A percentile compares a stretch with the other conserved stretches of the same genome.
Evolutionary conservation across 1,140 invertebrate species (phyloP).

Genomic region (Drosophila truncata): DNA sequence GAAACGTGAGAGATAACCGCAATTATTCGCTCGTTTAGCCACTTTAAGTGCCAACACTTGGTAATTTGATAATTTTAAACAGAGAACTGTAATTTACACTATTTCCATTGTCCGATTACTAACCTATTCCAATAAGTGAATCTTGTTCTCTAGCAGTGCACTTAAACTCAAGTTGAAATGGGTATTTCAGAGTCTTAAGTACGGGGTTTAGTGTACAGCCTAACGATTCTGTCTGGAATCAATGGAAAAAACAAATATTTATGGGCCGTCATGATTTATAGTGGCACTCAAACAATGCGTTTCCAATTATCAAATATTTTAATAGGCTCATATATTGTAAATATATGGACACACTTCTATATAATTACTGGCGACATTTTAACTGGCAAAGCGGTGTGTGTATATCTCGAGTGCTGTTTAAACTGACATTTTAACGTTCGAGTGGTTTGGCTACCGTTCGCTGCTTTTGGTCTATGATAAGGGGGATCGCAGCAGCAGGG

Average conservation of each 20-base stretch:
- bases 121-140: slow-evolving; percentile 41
- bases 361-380: slow-evolving; percentile 36
- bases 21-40: slow-evolving; percentile 28
- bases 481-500: neutral
- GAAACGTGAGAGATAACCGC: slow-evolving; percentile 20
- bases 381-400: slow-evolving; percentile 2
- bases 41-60: slow-evolving; percentile 1
- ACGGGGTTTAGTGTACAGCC: neutral
- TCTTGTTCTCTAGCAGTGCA: slow-evolving; percentile 4
- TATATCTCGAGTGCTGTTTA: slow-evolving; percentile 48
- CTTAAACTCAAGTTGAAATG: slow-evolving; percentile 10
- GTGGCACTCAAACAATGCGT: slow-evolving; percentile 52
- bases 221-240: slow-evolving; percentile 27
- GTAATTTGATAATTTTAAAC: neutral
- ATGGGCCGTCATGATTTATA: slow-evolving; percentile 47
- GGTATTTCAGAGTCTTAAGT: slow-evolving; percentile 15
- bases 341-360: slow-evolving; percentile 62
- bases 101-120: slow-evolving; percentile 18
- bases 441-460: slow-evolving; percentile 36
- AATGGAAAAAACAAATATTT: slow-evolving; percentile 29
- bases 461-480: slow-evolving; percentile 11
- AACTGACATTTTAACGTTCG: slow-evolving; percentile 63
- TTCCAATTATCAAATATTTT: slow-evolving; percentile 69
- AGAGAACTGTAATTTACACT: slow-evolving; percentile 10
- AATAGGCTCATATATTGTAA: slow-evolving; percentile 39